A percentile compares a stretch with the other conserved stretches of the same genome.
These are phyloP conservation scores for Picathartes gymnocephalus DNA, from an alignment of 2,113 vertebrate species.

Conservation along the genomic window DNA sequence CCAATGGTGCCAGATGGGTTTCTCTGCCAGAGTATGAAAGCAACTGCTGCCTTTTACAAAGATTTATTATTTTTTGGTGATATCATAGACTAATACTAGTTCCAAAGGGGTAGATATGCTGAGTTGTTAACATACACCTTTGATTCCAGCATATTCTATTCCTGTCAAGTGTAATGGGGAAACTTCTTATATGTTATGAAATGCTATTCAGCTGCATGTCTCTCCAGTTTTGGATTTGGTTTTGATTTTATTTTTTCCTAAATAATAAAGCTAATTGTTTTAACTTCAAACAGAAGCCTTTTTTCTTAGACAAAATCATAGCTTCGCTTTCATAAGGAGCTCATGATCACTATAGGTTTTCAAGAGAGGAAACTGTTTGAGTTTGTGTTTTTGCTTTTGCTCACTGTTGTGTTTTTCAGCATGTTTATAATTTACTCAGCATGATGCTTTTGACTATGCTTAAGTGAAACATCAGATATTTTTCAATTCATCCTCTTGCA, in stretches of 20 bases:
- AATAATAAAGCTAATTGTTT: neutral
- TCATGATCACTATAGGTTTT: neutral
- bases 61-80: conserved; percentile 48
- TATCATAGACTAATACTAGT: conserved; percentile 26
- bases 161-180: conserved; percentile 14
- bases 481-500: neutral
- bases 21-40: conserved; percentile 13
- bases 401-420: neutral
- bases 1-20: neutral
- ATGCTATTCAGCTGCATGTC: neutral
- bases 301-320: neutral
- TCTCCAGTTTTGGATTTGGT: neutral
- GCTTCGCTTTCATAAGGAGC: neutral
- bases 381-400: neutral
- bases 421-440: conserved; percentile 1
- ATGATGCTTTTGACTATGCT: neutral
- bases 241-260: neutral
- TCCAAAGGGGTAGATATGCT: conserved; percentile 30
- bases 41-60: conserved; percentile 37
- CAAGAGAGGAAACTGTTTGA: neutral
- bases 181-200: neutral
- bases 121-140: conserved; percentile 41
- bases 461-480: neutral
- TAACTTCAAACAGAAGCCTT: neutral
- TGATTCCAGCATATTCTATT: neutral